These are phyloP conservation scores for Myanophis thanlyinensis DNA, from an alignment of 2,113 vertebrate genomes.

Conservation along the genomic window DNA sequence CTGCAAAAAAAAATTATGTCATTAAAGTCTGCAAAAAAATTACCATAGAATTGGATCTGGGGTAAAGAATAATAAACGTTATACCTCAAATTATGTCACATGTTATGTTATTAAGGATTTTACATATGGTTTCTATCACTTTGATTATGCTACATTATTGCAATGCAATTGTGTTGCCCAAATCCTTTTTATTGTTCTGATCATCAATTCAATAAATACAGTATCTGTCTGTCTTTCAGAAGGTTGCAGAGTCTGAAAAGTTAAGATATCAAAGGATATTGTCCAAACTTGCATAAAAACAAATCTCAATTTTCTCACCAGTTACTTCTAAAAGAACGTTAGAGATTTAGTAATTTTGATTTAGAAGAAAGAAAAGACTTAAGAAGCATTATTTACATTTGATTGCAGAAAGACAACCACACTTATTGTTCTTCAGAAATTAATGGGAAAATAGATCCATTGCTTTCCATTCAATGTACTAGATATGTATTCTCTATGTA, in stretches of 20 bases:
- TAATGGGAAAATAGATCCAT: neutral
- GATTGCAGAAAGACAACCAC: neutral
- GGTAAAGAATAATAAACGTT: neutral
- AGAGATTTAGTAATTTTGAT: neutral
- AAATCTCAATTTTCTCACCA: neutral
- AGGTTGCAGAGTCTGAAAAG: neutral
- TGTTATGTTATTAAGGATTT: neutral
- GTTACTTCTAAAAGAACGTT: neutral
- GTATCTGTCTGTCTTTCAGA: neutral
- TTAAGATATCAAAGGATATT: neutral
- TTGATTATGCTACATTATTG: neutral
- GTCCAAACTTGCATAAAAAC: neutral
- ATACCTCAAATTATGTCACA: neutral
- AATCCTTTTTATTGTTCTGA: neutral
- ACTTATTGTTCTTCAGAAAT: neutral
- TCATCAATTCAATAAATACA: neutral
- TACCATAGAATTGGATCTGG: neutral
- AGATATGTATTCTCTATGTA: neutral
- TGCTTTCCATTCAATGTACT: neutral
- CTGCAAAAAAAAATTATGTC: neutral
- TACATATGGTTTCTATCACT: neutral
- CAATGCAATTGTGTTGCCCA: neutral
- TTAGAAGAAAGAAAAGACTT: neutral
- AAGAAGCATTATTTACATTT: neutral
- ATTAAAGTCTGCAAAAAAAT: neutral